A percentile compares a stretch with the other conserved stretches of the same genome.
Evolutionary conservation across 2,113 vertebrate genomes (phyloP).

Genomic region (Hemiprocne comata): DNA sequence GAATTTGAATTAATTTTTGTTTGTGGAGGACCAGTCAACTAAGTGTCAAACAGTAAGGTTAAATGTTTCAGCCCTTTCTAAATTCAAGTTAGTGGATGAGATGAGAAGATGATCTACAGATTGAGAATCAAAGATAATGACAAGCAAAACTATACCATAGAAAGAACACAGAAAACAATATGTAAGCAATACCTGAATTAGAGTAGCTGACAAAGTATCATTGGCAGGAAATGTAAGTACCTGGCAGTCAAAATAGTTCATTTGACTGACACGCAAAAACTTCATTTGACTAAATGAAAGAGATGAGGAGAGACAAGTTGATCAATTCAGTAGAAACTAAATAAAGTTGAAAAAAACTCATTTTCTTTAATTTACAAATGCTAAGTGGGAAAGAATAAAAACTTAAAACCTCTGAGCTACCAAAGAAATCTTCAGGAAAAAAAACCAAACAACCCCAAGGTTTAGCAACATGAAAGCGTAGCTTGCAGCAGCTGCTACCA

Average conservation of each 20-base stretch:
- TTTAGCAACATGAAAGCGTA: not conserved
- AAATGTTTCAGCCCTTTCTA: not conserved
- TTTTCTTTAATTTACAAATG: not conserved
- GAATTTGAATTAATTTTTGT: not conserved
- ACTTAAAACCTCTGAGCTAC: not conserved
- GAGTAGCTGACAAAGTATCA: not conserved
- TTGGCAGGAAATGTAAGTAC: not conserved
- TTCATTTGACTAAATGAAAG: not conserved
- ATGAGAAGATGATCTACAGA: not conserved
- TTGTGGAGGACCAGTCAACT: not conserved
- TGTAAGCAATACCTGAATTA: not conserved
- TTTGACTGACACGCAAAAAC: not conserved
- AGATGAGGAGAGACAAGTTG: not conserved
- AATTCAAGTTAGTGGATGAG: not conserved
- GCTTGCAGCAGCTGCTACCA: conserved; percentile 17
- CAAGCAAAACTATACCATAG: not conserved
- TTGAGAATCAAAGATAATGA: not conserved
- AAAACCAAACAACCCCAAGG: not conserved
- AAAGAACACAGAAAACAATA: not conserved
- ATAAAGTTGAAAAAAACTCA: not conserved
- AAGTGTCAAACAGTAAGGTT: not conserved
- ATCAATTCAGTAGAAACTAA: not conserved
- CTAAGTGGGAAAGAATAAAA: not conserved
- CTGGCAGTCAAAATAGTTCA: not conserved
- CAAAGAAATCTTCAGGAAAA: not conserved